Percentiles rank a stretch among this genome's conserved stretches.
phyloP scores from a whole-genome alignment of 2,888 invertebrate species.

The Phengaris alcon region DNA sequence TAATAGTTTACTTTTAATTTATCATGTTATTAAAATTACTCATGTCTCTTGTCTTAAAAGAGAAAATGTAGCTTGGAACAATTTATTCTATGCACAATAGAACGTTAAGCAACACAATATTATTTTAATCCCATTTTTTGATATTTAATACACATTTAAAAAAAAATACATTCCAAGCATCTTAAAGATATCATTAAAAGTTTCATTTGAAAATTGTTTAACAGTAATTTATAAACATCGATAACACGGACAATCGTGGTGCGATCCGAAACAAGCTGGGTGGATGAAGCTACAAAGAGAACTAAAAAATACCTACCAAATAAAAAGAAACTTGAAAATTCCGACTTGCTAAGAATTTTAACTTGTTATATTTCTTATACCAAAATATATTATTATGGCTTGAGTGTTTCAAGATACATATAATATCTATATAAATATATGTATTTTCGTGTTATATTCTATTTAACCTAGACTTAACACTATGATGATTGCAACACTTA shows the following conservation, averaged over 20 bases:
- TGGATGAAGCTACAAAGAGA: constrained; percentile 46
- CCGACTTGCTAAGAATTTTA: constrained; percentile 63
- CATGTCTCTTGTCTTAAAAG: constrained; percentile 20
- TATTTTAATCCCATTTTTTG: neutral
- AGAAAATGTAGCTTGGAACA: constrained; percentile 9
- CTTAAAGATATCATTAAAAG: constrained; percentile 32
- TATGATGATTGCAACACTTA: constrained; percentile 73
- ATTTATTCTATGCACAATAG: neutral
- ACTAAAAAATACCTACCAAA: constrained; percentile 41
- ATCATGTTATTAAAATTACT: neutral
- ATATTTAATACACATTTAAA: neutral
- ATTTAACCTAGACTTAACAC: constrained; percentile 67
- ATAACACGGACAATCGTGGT: constrained; percentile 41
- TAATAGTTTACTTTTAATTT: neutral
- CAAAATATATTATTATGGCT: constrained; percentile 80
- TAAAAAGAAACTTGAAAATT: constrained; percentile 47
- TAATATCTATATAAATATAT: constrained; percentile 63
- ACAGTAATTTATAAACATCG: constrained; percentile 45
- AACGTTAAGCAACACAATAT: neutral
- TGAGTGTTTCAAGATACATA: constrained; percentile 73
- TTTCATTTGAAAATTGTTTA: constrained; percentile 37
- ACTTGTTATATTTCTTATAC: constrained; percentile 68
- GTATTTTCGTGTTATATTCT: constrained; percentile 61
- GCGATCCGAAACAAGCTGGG: constrained; percentile 46
- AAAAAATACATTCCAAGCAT: constrained; percentile 10